Evolutionary conservation across 2,797 vertebrate species (phyloP).

Genomic region (Gila robusta): DNA sequence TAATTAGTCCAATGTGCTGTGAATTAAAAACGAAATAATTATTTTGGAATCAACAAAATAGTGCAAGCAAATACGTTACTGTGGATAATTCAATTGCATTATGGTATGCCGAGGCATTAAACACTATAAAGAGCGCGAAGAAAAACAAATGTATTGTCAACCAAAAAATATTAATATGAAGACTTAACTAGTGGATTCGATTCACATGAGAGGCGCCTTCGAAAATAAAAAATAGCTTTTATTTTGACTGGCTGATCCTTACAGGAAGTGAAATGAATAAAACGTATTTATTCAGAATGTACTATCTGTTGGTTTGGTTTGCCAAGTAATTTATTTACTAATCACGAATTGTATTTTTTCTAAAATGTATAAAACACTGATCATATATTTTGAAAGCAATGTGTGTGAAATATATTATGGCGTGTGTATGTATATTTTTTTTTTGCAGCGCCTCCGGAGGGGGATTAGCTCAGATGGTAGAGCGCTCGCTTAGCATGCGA

Average conservation of each 20-base stretch:
- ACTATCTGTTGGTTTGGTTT: background rate
- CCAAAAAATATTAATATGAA: background rate
- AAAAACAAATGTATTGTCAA: background rate
- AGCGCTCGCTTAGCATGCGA: constrained; percentile 58
- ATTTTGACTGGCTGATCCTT: constrained; percentile 35
- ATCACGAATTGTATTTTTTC: background rate
- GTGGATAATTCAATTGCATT: background rate
- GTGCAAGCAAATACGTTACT: background rate
- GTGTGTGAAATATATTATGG: too few species aligned
- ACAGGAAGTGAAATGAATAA: constrained; percentile 22
- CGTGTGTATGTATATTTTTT: too few species aligned
- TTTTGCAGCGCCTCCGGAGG: fast-evolving
- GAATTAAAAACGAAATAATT: background rate
- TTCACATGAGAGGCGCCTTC: background rate
- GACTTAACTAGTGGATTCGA: background rate
- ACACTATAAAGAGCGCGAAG: background rate
- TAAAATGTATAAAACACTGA: too few species aligned
- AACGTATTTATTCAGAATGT: background rate
- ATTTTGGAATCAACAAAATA: background rate
- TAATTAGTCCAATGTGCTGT: background rate
- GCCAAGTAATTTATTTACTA: background rate
- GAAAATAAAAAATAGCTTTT: constrained; percentile 20
- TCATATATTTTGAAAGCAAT: background rate
- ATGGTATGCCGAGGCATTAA: background rate
- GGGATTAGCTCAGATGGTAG: constrained; percentile 59